A percentile compares a stretch with the other conserved stretches of the same genome.
phyloP scores from a whole-genome alignment of 2,888 invertebrate species.

The Nymphalis polychloros region DNA sequence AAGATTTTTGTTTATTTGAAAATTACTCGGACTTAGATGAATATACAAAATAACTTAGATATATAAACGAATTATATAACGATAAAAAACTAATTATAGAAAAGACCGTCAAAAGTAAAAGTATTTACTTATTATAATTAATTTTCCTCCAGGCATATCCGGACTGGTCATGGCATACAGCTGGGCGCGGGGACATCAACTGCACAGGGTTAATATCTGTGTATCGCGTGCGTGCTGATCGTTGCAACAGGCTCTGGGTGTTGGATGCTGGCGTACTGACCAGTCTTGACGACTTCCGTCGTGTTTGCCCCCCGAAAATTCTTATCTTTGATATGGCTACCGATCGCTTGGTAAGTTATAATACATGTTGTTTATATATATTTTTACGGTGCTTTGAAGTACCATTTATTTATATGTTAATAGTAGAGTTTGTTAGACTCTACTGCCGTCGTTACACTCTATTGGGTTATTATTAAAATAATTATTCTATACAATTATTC shows the following conservation, averaged over 20 bases:
- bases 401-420: too few relatives aligned
- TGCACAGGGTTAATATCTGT: conserved; percentile 90
- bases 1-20: too few relatives aligned
- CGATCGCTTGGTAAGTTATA: conserved; percentile 82
- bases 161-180: conserved; percentile 89
- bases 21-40: too few relatives aligned
- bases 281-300: conserved; percentile 85
- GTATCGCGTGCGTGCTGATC: conserved; percentile 87
- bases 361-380: neutral
- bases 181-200: conserved; percentile 86
- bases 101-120: too few relatives aligned
- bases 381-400: too few relatives aligned
- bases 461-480: too few relatives aligned
- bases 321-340: conserved; percentile 89
- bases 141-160: conserved; percentile 83
- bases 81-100: too few relatives aligned
- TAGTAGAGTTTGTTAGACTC: too few relatives aligned
- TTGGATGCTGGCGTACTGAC: conserved; percentile 89
- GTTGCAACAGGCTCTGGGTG: conserved; percentile 92
- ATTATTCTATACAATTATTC: too few relatives aligned
- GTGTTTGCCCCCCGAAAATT: conserved; percentile 89
- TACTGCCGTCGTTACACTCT: too few relatives aligned
- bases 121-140: neutral
- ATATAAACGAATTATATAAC: too few relatives aligned
- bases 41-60: too few relatives aligned